Evolutionary conservation across 2,888 invertebrate genomes (phyloP), one percentile per base, ranked within the genome.

Genomic region (Teinopalpus imperialis): DNA sequence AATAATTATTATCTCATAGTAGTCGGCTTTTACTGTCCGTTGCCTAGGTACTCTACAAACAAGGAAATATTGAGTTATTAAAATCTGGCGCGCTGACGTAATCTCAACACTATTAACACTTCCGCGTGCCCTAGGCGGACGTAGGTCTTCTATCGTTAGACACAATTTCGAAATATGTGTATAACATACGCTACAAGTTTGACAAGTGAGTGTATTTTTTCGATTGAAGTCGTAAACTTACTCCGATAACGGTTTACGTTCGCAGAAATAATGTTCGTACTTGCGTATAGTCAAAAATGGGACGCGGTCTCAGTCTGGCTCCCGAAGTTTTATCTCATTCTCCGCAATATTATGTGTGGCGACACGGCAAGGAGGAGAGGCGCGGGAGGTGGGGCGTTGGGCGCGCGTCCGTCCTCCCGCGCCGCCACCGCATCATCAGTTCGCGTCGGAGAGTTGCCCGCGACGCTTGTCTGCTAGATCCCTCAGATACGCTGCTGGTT

Each of bases 401-500:
- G 61, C 72, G 72, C 63, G 63, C 75, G 74, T 72, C 74, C 83
- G 83, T 78, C 80, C 85, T 74, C 80, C 82, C 87, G 80, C 87
- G 79, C 80, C 79, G 74, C 75, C 79, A 74, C 65, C 77, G 82
- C 69, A 81, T 79, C 80, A 81, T 78, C 87, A 88, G 88, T 88
- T 74, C 86, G 82, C 83, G 81, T 78, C 76, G 79, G 74, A 85
- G 78, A 87, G 87, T 75, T 74, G 78, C 74, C 69, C 73, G 80
- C 75, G 81, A 82, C 85, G 83, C 80, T 80, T 71, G 86, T 79
- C 68, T 82, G 78, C 74, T 75, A 60, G 74, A 69, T 87, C 88
- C 87, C 87, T 86, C 88, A 89, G 87, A 88, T 87, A 86, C 87
- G 85, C 81, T 87, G 87, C 86, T 87, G 87, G 82, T 85, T 87